These are phyloP conservation scores for Takifugu bimaculatus DNA, from an alignment of 2,113 vertebrate species.

Conservation along the genomic window DNA sequence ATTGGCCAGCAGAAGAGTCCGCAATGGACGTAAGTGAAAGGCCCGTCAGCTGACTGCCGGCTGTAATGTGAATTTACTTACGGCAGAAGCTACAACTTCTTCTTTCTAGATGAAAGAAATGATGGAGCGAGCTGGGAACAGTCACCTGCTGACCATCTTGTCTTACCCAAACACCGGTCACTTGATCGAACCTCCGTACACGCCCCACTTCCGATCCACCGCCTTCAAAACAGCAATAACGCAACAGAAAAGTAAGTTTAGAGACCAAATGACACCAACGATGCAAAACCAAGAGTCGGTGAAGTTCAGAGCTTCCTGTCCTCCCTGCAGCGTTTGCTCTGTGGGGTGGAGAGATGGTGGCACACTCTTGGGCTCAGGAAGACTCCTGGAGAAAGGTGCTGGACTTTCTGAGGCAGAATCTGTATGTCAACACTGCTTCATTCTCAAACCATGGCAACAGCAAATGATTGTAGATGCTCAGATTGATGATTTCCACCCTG, in stretches of 20 bases:
- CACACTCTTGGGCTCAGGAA: constrained; percentile 65
- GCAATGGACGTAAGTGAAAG: constrained; percentile 66
- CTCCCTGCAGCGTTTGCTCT: constrained; percentile 49
- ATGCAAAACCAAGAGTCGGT: background rate
- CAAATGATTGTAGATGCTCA: background rate
- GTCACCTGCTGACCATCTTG: constrained; percentile 65
- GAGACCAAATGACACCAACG: background rate
- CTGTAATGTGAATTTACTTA: too few relatives aligned
- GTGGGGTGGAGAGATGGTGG: constrained; percentile 64
- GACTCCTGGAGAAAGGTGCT: constrained; percentile 71
- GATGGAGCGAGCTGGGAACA: constrained; percentile 71
- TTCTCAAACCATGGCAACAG: background rate
- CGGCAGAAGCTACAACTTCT: background rate
- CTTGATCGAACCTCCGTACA: constrained; percentile 73
- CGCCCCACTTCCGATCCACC: constrained; percentile 47
- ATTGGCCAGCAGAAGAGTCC: constrained; percentile 67
- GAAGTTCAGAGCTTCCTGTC: background rate
- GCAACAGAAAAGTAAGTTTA: constrained; percentile 23
- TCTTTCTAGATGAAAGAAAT: constrained; percentile 66
- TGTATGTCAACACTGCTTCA: constrained; percentile 29
- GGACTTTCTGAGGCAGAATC: constrained; percentile 63
- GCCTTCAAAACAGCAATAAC: background rate
- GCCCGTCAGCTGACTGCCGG: too few relatives aligned
- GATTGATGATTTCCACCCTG: background rate
- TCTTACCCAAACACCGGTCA: constrained; percentile 70